These are phyloP conservation scores for Trachurus trachurus DNA, from an alignment of 2,797 vertebrate genomes.

Conservation along the genomic window DNA sequence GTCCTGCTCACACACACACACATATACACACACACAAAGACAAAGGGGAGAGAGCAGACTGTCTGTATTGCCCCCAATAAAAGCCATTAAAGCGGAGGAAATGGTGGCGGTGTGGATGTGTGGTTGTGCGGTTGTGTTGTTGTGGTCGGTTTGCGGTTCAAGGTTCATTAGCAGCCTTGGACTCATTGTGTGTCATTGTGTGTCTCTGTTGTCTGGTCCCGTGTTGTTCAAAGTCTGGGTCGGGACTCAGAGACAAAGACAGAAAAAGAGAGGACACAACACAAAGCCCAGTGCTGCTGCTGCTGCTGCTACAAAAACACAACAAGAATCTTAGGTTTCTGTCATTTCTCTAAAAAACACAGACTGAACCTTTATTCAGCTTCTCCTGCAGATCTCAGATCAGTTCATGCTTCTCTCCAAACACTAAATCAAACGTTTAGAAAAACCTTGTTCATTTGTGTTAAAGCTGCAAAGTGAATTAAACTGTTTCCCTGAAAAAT, in stretches of 20 bases:
- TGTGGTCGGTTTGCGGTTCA: constrained; percentile 73
- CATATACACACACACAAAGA: constrained; percentile 54
- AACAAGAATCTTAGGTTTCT: too few relatives aligned
- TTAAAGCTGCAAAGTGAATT: too few relatives aligned
- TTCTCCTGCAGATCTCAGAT: too few relatives aligned
- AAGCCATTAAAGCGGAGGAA: constrained; percentile 64
- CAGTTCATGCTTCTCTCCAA: too few relatives aligned
- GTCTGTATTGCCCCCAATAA: constrained; percentile 81
- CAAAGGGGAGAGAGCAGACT: constrained; percentile 63
- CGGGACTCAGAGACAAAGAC: constrained; percentile 26
- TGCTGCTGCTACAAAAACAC: too few relatives aligned
- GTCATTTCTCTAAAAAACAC: too few relatives aligned
- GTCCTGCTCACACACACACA: constrained; percentile 1
- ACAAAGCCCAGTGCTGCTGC: not conserved
- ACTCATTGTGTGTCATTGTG: constrained; percentile 68
- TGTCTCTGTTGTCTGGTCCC: constrained; percentile 61
- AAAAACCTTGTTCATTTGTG: too few relatives aligned
- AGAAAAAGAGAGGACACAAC: not conserved
- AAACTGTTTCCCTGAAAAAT: too few relatives aligned
- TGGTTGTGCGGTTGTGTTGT: constrained; percentile 32
- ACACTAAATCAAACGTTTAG: too few relatives aligned
- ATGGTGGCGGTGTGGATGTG: constrained; percentile 41
- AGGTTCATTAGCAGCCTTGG: constrained; percentile 83
- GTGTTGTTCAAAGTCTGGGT: constrained; percentile 74
- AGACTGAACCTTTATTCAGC: too few relatives aligned